Conservation (phyloP, 2,797 vertebrate genomes). For the Notolepis coatsorum region DNA sequence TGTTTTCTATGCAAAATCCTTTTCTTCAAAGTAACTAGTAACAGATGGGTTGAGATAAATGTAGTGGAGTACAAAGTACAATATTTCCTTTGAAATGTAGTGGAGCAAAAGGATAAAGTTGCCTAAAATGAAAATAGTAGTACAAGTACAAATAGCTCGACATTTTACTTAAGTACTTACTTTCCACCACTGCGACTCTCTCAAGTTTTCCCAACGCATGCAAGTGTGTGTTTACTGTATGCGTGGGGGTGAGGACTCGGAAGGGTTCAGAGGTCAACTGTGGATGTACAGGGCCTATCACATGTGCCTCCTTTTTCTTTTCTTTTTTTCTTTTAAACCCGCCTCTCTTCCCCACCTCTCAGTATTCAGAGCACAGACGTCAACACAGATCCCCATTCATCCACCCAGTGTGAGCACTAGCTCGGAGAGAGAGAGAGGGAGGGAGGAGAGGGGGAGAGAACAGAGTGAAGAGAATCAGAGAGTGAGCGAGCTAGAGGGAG, state of each 20-base stretch:
- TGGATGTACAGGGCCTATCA: conserved; percentile 70
- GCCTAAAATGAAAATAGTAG: too few species aligned
- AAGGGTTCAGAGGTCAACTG: conserved; percentile 75
- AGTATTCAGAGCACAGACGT: conserved; percentile 78
- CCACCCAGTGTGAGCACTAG: conserved; percentile 69
- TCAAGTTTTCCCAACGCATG: conserved; percentile 10
- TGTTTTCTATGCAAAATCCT: too few species aligned
- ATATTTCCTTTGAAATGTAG: too few species aligned
- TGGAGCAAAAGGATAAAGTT: too few species aligned
- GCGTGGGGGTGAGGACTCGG: conserved; percentile 66
- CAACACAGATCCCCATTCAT: conserved; percentile 84
- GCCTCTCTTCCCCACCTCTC: conserved; percentile 58
- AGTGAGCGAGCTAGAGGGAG: neutral
- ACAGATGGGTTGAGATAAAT: too few species aligned
- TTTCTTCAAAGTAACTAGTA: too few species aligned
- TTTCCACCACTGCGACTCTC: too few species aligned
- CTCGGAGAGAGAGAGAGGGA: conserved; percentile 32
- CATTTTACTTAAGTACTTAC: too few species aligned
- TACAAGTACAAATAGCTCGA: too few species aligned
- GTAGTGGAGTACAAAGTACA: too few species aligned
- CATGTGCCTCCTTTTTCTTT: conserved; percentile 56
- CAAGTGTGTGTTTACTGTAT: conserved; percentile 59
- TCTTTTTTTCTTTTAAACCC: too few species aligned
- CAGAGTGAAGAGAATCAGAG: too few species aligned
- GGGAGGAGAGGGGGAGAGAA: neutral